Conservation (phyloP, 2,888 invertebrate genomes). For the Drosophila quasianomalipes region DNA sequence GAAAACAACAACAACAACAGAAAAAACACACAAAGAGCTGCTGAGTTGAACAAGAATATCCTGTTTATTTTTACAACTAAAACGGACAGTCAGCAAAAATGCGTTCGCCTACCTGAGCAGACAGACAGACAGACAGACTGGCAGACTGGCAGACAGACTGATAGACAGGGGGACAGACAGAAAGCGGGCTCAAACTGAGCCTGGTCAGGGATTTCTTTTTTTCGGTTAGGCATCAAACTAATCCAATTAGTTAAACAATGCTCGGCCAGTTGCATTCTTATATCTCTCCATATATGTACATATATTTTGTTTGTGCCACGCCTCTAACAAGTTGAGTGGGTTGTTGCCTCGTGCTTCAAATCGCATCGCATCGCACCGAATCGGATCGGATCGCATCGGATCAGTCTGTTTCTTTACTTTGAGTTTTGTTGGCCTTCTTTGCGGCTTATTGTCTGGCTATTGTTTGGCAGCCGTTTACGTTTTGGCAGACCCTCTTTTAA, state of each 20-base stretch:
- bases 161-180: background rate
- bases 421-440: conserved; percentile 20
- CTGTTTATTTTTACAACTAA: conserved; percentile 63
- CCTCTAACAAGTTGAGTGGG: conserved; percentile 44
- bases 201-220: conserved; percentile 19
- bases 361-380: background rate
- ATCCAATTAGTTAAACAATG: conserved; percentile 77
- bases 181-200: conserved; percentile 17
- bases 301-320: conserved; percentile 30
- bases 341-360: conserved; percentile 35
- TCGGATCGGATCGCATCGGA: conserved; percentile 30
- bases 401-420: conserved; percentile 6
- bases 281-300: background rate
- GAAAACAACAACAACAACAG: conserved; percentile 7
- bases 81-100: conserved; percentile 58
- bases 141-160: background rate
- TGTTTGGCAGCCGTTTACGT: conserved; percentile 18
- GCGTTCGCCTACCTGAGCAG: conserved; percentile 40
- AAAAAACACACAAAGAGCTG: conserved; percentile 3
- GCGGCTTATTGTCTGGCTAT: conserved; percentile 23
- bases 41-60: conserved; percentile 53
- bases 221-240: conserved; percentile 71
- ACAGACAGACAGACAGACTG: background rate
- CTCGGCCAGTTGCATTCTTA: conserved; percentile 12
- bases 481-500: conserved; percentile 8